Conservation (phyloP, 2,888 invertebrate genomes). For the Chloromyia formosa region DNA sequence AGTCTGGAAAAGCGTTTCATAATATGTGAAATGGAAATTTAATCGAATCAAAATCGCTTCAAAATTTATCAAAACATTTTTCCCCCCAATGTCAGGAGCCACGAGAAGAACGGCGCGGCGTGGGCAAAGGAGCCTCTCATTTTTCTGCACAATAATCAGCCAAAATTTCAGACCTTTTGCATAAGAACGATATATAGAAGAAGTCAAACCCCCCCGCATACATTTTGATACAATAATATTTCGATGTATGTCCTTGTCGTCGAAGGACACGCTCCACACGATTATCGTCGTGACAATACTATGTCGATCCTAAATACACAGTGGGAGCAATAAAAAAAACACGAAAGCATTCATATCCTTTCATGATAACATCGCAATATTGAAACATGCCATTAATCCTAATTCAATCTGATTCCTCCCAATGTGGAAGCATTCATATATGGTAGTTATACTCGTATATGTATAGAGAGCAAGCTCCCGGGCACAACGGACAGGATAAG, state of each 20-base stretch:
- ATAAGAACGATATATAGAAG: neutral
- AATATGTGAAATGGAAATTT: neutral
- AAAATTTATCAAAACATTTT: neutral
- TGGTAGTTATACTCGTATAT: too few species aligned
- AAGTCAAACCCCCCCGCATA: neutral
- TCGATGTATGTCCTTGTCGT: neutral
- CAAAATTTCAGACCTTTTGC: neutral
- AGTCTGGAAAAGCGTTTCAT: too few species aligned
- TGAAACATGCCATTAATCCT: conserved; percentile 10
- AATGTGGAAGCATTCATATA: too few species aligned
- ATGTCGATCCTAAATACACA: neutral
- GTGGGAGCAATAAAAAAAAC: neutral
- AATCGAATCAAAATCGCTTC: neutral
- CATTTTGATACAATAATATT: neutral
- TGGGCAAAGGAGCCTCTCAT: neutral
- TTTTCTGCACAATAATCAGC: neutral
- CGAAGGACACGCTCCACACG: neutral
- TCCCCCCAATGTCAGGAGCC: too few species aligned
- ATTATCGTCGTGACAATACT: neutral
- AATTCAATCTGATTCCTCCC: neutral
- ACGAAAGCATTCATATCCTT: neutral
- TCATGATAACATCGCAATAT: conserved; percentile 2
- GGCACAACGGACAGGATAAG: too few species aligned
- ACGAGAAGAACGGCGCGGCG: neutral
- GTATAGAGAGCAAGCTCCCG: too few species aligned